Evolutionary conservation across 2,113 vertebrate species (phyloP).

Genomic region (Sarotherodon lohbergeri): DNA sequence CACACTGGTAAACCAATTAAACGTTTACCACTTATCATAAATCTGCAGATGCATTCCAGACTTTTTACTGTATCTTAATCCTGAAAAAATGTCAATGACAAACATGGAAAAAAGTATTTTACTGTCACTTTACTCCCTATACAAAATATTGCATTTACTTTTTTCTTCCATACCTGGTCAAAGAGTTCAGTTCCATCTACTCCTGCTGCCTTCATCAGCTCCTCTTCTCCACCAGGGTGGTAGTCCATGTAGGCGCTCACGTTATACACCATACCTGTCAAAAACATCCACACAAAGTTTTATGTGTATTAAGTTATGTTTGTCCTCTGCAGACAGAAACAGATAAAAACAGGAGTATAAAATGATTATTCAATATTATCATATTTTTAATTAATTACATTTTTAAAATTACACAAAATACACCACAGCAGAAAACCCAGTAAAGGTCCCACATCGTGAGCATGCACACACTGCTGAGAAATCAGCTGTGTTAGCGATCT

Average conservation of each 20-base stretch:
- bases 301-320: not conserved
- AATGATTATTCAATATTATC: rapidly evolving
- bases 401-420: not conserved
- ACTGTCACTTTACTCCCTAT: not conserved
- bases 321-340: not conserved
- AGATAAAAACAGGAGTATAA: not conserved
- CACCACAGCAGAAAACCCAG: not conserved
- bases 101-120: not conserved
- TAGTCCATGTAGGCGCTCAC: constrained; percentile 94
- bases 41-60: not conserved
- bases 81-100: not conserved
- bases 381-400: not conserved
- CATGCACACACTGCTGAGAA: not conserved
- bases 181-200: constrained; percentile 92
- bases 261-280: constrained; percentile 90
- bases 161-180: constrained; percentile 79
- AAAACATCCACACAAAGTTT: not conserved
- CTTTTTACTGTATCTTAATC: not conserved
- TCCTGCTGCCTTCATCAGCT: constrained; percentile 93
- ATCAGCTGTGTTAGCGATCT: not conserved
- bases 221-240: constrained; percentile 93
- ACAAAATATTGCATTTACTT: not conserved
- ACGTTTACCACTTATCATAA: not conserved
- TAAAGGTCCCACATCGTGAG: not conserved
- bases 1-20: not conserved